phyloP scores from a whole-genome alignment of 2,113 vertebrate species.

The Pseudois nayaur region DNA sequence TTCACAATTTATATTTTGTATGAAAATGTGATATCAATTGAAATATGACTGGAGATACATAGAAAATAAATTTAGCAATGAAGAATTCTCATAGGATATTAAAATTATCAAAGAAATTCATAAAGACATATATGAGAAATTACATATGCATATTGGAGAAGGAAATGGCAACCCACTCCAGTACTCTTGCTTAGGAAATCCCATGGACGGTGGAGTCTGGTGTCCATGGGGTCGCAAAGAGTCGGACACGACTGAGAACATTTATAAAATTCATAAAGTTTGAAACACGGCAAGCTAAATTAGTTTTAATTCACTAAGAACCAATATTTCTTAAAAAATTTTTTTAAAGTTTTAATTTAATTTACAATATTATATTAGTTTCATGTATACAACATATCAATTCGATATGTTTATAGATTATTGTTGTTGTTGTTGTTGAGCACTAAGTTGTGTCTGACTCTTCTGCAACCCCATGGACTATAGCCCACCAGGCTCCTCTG shows the following conservation, averaged over 20 bases:
- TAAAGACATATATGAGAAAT: not conserved
- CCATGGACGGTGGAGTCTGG: too few species aligned
- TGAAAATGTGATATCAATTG: not conserved
- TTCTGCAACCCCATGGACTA: not conserved
- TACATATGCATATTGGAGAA: not conserved
- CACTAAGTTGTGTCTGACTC: not conserved
- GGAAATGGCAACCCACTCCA: too few species aligned
- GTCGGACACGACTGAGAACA: not conserved
- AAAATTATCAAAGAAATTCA: not conserved
- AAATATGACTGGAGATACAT: not conserved
- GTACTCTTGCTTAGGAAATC: too few species aligned
- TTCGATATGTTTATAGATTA: not conserved
- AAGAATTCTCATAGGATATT: not conserved
- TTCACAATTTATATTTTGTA: not conserved
- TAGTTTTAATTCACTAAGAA: not conserved
- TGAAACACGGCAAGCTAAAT: not conserved
- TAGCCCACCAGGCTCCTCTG: not conserved
- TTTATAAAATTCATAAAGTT: not conserved
- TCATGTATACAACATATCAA: not conserved
- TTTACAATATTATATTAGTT: not conserved
- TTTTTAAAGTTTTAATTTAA: not conserved
- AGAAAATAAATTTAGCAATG: constrained; percentile 4
- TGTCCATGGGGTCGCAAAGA: too few species aligned
- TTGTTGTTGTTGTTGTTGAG: not conserved
- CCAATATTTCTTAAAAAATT: not conserved